phyloP scores from a whole-genome alignment of 37 sponge, comb jelly and placozoan species.

The Crambe crambe region DNA sequence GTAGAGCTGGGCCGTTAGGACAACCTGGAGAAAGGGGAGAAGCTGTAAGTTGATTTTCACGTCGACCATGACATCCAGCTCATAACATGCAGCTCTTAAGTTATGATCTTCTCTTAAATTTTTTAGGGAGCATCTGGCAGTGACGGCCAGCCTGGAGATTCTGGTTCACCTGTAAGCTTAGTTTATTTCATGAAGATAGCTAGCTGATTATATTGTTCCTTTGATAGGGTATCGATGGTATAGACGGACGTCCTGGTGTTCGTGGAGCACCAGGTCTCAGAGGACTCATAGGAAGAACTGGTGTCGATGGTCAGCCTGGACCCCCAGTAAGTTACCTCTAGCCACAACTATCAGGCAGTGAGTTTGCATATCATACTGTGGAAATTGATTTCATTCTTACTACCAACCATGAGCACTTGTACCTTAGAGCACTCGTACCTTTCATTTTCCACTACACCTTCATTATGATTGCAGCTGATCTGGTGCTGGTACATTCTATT shows the following conservation, averaged over 20 bases:
- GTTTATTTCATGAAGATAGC: not conserved
- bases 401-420: no score
- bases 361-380: no score
- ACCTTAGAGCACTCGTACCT: no score
- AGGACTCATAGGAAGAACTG: constrained; percentile 42
- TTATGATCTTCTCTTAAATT: not conserved
- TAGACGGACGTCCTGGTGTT: constrained; percentile 45
- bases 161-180: constrained; percentile 41
- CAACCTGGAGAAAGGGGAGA: constrained; percentile 37
- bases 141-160: constrained; percentile 46
- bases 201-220: not conserved
- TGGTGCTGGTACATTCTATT: no score
- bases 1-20: constrained; percentile 48
- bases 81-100: not conserved
- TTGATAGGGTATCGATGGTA: constrained; percentile 50
- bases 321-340: constrained; percentile 43
- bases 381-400: no score
- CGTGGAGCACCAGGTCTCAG: constrained; percentile 32
- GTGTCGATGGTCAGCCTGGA: constrained; percentile 48
- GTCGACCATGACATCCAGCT: not conserved
- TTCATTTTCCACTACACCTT: no score
- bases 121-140: constrained; percentile 47
- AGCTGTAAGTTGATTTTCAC: constrained; percentile 7
- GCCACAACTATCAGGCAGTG: no score
- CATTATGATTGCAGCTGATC: no score